A percentile compares a stretch with the other conserved stretches of the same genome.
Evolutionary conservation across 2,797 vertebrate species (phyloP).

Genomic region (Lophius americanus): DNA sequence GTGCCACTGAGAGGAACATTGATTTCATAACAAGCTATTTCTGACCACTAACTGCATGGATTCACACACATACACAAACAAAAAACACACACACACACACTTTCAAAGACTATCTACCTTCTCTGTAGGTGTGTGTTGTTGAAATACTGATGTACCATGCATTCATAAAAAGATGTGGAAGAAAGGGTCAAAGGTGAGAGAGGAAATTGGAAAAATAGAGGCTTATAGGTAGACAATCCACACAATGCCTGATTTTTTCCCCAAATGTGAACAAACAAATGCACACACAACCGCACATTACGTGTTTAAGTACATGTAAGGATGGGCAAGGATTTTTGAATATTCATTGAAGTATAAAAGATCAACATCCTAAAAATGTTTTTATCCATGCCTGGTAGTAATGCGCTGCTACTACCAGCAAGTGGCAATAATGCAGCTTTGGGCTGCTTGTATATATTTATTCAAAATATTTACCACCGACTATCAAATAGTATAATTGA

Average conservation of each 20-base stretch:
- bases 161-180: slow-evolving; percentile 13
- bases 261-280: slow-evolving; percentile 7
- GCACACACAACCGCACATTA: not conserved
- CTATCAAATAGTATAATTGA: too few species aligned
- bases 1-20: slow-evolving; percentile 67
- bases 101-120: slow-evolving; percentile 37
- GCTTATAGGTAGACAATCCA: not conserved
- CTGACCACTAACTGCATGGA: slow-evolving; percentile 60
- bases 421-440: too few species aligned
- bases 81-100: slow-evolving; percentile 13
- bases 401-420: too few species aligned
- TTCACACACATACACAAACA: slow-evolving; percentile 25
- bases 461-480: too few species aligned
- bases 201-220: not conserved
- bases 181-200: slow-evolving; percentile 15
- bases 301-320: too few species aligned
- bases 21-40: slow-evolving; percentile 75
- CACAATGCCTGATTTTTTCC: slow-evolving; percentile 33
- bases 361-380: too few species aligned
- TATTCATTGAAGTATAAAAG: too few species aligned
- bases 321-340: too few species aligned
- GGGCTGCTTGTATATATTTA: too few species aligned
- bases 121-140: slow-evolving; percentile 15
- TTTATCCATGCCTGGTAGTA: too few species aligned
- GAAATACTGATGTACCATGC: slow-evolving; percentile 1